phyloP scores from a whole-genome alignment of 1,140 invertebrate genomes.

The Drosophila bipectinata region DNA sequence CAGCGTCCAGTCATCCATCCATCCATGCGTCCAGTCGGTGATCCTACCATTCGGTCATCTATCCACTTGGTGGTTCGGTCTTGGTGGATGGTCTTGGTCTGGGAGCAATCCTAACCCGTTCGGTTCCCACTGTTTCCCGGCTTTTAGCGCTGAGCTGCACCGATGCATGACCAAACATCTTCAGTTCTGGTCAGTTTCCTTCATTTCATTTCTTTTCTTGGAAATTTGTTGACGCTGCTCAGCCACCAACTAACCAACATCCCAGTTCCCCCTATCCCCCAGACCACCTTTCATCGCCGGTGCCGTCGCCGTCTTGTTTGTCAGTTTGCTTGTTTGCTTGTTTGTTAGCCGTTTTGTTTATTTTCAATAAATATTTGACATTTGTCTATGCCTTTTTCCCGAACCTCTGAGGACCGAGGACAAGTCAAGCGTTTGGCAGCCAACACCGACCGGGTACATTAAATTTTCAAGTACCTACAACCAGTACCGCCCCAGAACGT shows the following conservation, averaged over 20 bases:
- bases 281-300: constrained; percentile 7
- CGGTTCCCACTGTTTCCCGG: constrained; percentile 53
- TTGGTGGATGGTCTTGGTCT: background rate
- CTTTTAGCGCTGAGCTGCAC: constrained; percentile 61
- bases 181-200: constrained; percentile 80
- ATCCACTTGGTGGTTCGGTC: constrained; percentile 24
- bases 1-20: constrained; percentile 18
- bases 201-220: constrained; percentile 78
- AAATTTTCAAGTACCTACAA: constrained; percentile 70
- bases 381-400: constrained; percentile 79
- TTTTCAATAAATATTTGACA: constrained; percentile 82
- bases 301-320: constrained; percentile 66
- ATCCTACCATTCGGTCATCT: constrained; percentile 12
- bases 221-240: constrained; percentile 67
- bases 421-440: constrained; percentile 62
- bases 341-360: constrained; percentile 71
- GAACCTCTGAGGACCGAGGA: constrained; percentile 32
- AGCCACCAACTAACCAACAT: constrained; percentile 12
- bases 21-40: constrained; percentile 33
- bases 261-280: constrained; percentile 7
- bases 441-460: constrained; percentile 76
- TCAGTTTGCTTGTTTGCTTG: constrained; percentile 74
- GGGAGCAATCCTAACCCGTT: constrained; percentile 24
- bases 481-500: constrained; percentile 11
- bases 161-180: constrained; percentile 80